These are phyloP conservation scores for Botia kubotai DNA, from an alignment of 2,797 vertebrate species.

Conservation along the genomic window DNA sequence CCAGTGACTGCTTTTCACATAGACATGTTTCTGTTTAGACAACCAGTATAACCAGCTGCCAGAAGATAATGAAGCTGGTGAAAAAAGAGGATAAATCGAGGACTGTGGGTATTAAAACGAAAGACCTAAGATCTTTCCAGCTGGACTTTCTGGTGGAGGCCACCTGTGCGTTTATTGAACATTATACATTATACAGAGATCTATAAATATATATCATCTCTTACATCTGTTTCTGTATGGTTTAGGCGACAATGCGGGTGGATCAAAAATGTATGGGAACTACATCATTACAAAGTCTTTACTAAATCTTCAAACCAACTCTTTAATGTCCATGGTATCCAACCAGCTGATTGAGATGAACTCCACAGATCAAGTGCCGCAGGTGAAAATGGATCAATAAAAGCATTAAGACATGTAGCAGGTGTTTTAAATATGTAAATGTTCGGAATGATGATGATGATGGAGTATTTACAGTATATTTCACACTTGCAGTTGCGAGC, in stretches of 20 bases:
- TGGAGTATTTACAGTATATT: background rate
- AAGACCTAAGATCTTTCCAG: background rate
- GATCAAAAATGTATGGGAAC: fast-evolving
- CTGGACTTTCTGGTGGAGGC: background rate
- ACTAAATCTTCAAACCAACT: background rate
- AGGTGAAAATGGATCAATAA: conserved; percentile 2
- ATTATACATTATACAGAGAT: background rate
- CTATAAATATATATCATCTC: background rate
- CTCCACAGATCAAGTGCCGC: background rate
- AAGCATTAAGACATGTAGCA: background rate
- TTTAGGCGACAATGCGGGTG: background rate
- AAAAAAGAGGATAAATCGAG: fast-evolving
- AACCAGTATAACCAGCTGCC: background rate
- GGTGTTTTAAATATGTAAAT: background rate
- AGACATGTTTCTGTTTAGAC: background rate
- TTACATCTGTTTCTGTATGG: background rate
- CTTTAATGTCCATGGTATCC: background rate
- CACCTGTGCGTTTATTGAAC: background rate
- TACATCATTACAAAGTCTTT: fast-evolving
- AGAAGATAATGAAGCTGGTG: background rate
- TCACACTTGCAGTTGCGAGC: conserved; percentile 81
- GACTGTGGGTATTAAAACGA: background rate
- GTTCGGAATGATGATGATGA: background rate
- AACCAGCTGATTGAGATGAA: background rate
- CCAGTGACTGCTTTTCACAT: background rate